These are phyloP conservation scores for Gracilinanus agilis DNA, from an alignment of 2,113 vertebrate genomes.

Conservation along the genomic window DNA sequence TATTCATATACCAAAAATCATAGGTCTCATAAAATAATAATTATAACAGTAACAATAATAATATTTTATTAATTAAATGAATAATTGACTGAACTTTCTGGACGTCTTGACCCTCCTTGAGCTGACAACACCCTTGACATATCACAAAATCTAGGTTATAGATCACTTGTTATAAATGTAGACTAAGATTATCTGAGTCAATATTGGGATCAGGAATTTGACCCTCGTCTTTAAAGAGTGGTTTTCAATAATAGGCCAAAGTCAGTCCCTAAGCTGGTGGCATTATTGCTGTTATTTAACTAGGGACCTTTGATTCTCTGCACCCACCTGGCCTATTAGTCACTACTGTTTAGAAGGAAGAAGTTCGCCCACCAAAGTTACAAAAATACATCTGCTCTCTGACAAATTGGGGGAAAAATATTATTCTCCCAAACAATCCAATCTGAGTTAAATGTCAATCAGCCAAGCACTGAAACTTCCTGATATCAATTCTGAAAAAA, in stretches of 20 bases:
- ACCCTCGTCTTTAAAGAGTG: background rate
- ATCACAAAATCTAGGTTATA: background rate
- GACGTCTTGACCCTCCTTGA: background rate
- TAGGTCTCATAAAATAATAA: background rate
- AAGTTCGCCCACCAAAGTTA: background rate
- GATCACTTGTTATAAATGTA: background rate
- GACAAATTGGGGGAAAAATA: background rate
- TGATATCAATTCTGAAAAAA: conserved; percentile 56
- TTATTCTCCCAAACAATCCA: conserved; percentile 33
- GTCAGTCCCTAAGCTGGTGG: background rate
- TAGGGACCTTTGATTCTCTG: conserved; percentile 33
- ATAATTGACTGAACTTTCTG: background rate
- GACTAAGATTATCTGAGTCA: background rate
- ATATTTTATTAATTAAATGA: background rate
- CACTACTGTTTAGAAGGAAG: conserved; percentile 34
- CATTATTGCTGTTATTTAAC: background rate
- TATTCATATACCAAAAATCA: background rate
- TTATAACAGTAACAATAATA: background rate
- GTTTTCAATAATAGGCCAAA: conserved; percentile 12
- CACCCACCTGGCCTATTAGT: conserved; percentile 18
- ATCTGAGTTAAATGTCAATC: conserved; percentile 32
- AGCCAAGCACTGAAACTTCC: conserved; percentile 38
- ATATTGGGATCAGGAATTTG: background rate
- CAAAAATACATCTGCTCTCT: background rate
- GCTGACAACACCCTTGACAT: background rate